Conservation (phyloP, 1,140 invertebrate genomes). For the Cheumatopsyche charites region DNA sequence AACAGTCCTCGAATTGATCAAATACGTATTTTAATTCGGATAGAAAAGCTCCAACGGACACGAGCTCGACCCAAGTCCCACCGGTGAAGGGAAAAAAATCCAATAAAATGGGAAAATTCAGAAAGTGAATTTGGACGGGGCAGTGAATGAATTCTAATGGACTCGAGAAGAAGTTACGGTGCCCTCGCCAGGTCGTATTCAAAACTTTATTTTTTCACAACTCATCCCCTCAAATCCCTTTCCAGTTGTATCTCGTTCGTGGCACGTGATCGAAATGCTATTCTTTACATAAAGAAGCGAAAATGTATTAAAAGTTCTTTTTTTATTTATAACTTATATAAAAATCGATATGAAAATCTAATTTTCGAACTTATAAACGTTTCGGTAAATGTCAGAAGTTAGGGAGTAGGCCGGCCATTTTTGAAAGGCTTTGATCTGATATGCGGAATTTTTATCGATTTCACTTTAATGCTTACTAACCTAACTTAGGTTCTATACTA, state of each 20-base stretch:
- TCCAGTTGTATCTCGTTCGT: conserved; percentile 13
- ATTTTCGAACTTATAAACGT: too few species aligned
- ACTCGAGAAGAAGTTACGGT: conserved; percentile 22
- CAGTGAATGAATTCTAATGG: conserved; percentile 34
- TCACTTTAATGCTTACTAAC: too few species aligned
- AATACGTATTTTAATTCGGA: conserved; percentile 28
- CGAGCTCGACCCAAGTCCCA: too few species aligned
- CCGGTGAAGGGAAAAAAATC: background rate
- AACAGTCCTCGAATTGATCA: conserved; percentile 20
- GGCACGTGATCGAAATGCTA: conserved; percentile 34
- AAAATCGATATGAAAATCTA: too few species aligned
- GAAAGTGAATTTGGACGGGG: conserved; percentile 32
- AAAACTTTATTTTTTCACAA: conserved; percentile 32
- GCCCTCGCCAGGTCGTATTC: conserved; percentile 22
- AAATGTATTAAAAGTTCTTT: too few species aligned
- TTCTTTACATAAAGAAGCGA: conserved; percentile 12
- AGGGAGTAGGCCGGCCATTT: too few species aligned
- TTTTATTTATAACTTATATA: too few species aligned
- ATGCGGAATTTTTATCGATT: too few species aligned
- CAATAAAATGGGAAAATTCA: conserved; percentile 25
- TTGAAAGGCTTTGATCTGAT: too few species aligned
- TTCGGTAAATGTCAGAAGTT: too few species aligned
- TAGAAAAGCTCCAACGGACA: background rate
- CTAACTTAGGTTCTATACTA: too few species aligned
- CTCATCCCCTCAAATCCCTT: background rate